Percentiles rank a stretch among this genome's conserved stretches.
Conservation (phyloP, 2,797 vertebrate genomes). For the Salarias fasciatus region DNA sequence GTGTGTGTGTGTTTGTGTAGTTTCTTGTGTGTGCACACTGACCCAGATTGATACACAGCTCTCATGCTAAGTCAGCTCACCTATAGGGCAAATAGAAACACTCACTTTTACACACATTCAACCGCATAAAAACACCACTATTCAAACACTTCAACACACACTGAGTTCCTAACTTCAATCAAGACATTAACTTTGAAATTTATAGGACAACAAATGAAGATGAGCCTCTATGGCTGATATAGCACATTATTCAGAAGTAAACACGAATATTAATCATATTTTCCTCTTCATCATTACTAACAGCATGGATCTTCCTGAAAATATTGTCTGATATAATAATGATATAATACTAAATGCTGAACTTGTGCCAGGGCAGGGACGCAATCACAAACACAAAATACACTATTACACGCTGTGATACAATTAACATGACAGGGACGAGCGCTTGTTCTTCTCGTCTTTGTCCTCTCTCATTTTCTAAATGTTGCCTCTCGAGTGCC, state of each 20-base stretch:
- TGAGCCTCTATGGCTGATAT: neutral
- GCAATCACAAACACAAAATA: conserved; percentile 23
- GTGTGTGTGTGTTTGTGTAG: conserved; percentile 1
- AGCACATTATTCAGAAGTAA: conserved; percentile 1
- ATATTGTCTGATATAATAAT: conserved; percentile 5
- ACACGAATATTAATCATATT: neutral
- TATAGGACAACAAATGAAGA: neutral
- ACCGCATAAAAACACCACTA: neutral
- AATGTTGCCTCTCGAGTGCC: conserved; percentile 15
- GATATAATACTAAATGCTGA: conserved; percentile 53
- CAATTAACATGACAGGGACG: conserved; percentile 65
- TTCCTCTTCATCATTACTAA: neutral
- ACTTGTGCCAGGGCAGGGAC: conserved; percentile 51
- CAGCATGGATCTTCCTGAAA: neutral
- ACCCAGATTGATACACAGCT: conserved; percentile 66
- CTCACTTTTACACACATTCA: conserved; percentile 15
- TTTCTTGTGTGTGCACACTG: conserved; percentile 25
- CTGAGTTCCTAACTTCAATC: neutral
- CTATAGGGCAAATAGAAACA: conserved; percentile 32
- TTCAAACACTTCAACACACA: neutral
- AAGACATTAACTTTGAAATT: no score
- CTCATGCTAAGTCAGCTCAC: conserved; percentile 51
- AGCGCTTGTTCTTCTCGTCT: conserved; percentile 31
- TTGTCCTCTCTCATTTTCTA: conserved; percentile 26
- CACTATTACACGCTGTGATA: conserved; percentile 39